Base-by-base conservation (phyloP, 2,888 invertebrate species). In the Ligdia adustata region DNA sequence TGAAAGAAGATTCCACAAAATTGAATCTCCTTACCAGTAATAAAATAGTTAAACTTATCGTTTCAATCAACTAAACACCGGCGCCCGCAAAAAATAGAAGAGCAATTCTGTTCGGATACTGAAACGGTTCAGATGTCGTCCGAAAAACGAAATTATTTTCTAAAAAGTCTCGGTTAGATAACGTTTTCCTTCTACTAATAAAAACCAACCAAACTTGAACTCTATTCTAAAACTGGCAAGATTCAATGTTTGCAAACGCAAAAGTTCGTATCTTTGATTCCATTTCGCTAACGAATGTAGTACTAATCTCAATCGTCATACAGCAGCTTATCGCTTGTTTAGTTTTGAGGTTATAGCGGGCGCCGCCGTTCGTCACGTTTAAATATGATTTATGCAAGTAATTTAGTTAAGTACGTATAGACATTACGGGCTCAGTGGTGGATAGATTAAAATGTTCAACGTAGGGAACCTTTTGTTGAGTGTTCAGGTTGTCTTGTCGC, bases 361-460 rank as follows among this genome's bases (percentile, higher is more conserved):
- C 73, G 75, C 71, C 67, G 60, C 66, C 69, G 72, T 66, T 87
- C 85, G 79, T 86, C 85, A 86, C 87, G 84, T 87, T 87, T 82
- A 84, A 85, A 88, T 88, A 89, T 89, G 89, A 89, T 88, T 88
- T 89, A 89, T 89, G 85, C 84, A 80, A 85, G 89, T 88, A 88
- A 89, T 88, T 89, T 88, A 81, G 79, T 86, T 84, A 86, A 88
- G 86, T 87, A 87, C 83, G 84, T 83, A 81, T 77, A 85, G 82
- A 82, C 80, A 84, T 87, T 82, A 88, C 71, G 72, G 71, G 75
- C 71, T 69, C 62, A 55, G 69, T 65, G 69, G 74, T 47, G 75
- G 79, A 81, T 81, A 85, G 79, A 88, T 88, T 87, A 86, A 85
- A 85, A 85, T 78, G 84, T 86, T 83, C 77, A 55, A 46, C 49